Conservation (phyloP, 2,797 vertebrate species). For the Psittacula derbiana region DNA sequence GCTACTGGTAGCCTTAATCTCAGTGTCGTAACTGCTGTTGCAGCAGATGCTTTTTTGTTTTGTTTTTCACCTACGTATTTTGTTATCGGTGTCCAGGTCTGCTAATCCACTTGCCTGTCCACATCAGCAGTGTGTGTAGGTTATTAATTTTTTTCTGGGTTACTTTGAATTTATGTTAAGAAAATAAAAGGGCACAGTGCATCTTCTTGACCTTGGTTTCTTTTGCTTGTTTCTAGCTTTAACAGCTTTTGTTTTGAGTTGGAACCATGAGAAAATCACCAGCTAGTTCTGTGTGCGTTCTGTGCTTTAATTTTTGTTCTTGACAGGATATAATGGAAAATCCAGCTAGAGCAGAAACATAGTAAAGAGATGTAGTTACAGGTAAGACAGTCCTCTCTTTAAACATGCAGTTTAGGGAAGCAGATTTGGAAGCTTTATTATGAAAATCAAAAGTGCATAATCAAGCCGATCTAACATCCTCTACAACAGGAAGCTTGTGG, state of each 20-base stretch:
- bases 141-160: neutral
- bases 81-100: neutral
- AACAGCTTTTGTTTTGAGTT: neutral
- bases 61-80: neutral
- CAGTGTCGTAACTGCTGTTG: neutral
- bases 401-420: neutral
- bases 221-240: neutral
- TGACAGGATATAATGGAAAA: neutral
- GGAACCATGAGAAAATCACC: neutral
- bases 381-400: neutral
- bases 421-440: neutral
- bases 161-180: neutral
- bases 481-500: constrained; percentile 1
- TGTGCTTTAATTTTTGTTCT: neutral
- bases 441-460: neutral
- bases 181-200: neutral
- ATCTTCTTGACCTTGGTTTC: neutral
- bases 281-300: neutral
- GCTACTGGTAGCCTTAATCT: neutral
- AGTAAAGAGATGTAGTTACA: neutral
- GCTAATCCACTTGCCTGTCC: neutral
- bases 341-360: neutral
- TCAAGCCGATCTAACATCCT: neutral
- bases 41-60: neutral
- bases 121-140: neutral